Conservation (phyloP, 2,797 vertebrate species). For the Paedocypris micromegethes region DNA sequence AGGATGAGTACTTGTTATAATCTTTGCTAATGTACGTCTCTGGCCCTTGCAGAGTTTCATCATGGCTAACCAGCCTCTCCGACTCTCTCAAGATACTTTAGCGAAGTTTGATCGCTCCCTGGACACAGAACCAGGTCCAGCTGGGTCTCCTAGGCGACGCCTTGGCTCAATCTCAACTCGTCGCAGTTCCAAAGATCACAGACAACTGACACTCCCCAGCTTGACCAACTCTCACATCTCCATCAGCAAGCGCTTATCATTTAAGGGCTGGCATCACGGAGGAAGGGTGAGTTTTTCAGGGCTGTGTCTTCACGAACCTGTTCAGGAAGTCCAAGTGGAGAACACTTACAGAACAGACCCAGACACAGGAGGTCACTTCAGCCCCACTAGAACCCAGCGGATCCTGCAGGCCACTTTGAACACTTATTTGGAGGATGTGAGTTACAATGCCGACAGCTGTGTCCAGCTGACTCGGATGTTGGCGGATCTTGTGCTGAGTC, state of each 20-base stretch:
- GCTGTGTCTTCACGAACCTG: constrained; percentile 56
- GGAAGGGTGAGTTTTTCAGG: constrained; percentile 65
- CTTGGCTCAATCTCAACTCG: constrained; percentile 46
- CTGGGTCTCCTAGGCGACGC: constrained; percentile 10
- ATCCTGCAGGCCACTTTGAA: constrained; percentile 56
- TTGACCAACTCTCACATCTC: constrained; percentile 49
- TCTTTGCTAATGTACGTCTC: not conserved
- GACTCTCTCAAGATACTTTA: constrained; percentile 51
- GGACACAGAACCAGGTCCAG: constrained; percentile 24
- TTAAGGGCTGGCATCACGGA: constrained; percentile 57
- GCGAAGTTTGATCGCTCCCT: constrained; percentile 47
- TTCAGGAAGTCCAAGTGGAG: constrained; percentile 45
- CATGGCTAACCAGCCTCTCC: constrained; percentile 48
- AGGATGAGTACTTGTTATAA: too few species aligned
- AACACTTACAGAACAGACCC: constrained; percentile 62
- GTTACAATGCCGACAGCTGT: constrained; percentile 52
- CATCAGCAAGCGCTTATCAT: constrained; percentile 55
- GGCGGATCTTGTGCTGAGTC: constrained; percentile 57
- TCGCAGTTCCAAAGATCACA: constrained; percentile 42
- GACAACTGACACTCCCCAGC: constrained; percentile 46
- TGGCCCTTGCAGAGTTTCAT: not conserved
- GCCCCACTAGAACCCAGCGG: constrained; percentile 23
- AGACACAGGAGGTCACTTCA: constrained; percentile 54
- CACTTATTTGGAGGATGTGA: not conserved
- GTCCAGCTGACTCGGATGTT: constrained; percentile 54